phyloP scores from a whole-genome alignment of 2,113 vertebrate genomes.

The Lophura nycthemera region DNA sequence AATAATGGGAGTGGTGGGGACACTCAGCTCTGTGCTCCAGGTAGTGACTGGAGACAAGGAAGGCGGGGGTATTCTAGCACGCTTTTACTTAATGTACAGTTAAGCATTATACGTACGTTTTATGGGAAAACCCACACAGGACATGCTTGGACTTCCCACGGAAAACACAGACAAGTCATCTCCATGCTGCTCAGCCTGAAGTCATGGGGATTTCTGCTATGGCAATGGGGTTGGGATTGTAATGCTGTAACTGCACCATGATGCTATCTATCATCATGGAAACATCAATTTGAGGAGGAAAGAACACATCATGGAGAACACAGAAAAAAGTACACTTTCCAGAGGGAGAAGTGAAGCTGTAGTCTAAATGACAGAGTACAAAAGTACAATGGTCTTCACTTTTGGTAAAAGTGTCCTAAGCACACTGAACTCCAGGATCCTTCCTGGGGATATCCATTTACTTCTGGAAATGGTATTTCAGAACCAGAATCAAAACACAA shows the following conservation, averaged over 20 bases:
- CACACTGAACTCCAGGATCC: not conserved
- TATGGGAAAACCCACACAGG: not conserved
- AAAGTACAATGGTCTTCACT: not conserved
- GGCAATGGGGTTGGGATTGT: not conserved
- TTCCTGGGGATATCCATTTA: not conserved
- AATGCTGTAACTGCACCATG: not conserved
- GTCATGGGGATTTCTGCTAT: not conserved
- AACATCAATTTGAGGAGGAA: not conserved
- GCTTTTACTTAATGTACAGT: constrained; percentile 64
- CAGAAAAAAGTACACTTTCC: not conserved
- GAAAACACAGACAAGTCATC: not conserved
- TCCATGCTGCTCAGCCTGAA: not conserved
- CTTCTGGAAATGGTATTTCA: not conserved
- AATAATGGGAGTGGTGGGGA: constrained; percentile 68
- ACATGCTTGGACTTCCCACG: not conserved
- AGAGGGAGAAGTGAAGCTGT: not conserved
- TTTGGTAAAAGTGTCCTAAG: not conserved
- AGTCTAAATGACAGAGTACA: not conserved
- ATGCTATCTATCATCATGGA: not conserved
- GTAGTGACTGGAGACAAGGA: constrained; percentile 34
- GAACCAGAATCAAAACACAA: not conserved
- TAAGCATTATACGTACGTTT: constrained; percentile 52
- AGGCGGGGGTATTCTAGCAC: not conserved
- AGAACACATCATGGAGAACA: not conserved
- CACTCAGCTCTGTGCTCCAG: constrained; percentile 9